A percentile compares a stretch with the other conserved stretches of the same genome.
Conservation (phyloP, 1,140 invertebrate species). For the Tetranychus urticae region DNA sequence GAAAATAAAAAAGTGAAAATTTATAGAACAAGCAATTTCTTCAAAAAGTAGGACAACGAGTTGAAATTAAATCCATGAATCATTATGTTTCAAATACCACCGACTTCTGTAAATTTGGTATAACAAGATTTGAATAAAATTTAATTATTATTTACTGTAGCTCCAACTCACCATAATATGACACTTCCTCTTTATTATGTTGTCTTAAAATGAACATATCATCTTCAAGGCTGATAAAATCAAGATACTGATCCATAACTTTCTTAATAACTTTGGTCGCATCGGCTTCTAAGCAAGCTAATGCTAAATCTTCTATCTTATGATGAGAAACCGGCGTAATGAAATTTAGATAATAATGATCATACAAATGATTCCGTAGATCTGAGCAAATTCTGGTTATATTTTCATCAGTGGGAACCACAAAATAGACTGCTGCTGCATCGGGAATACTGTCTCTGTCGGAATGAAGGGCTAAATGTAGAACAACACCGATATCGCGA, state of each 20-base stretch:
- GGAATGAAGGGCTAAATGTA: constrained; percentile 87
- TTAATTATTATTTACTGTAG: not conserved
- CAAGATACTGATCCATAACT: constrained; percentile 90
- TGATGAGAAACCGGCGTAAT: constrained; percentile 82
- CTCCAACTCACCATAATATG: constrained; percentile 54
- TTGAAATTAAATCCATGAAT: not conserved
- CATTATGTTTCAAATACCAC: too few species aligned
- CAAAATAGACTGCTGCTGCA: constrained; percentile 95
- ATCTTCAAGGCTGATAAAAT: constrained; percentile 95
- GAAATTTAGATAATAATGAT: constrained; percentile 90
- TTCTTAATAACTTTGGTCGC: constrained; percentile 74
- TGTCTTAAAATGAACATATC: constrained; percentile 85
- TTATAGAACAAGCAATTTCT: too few species aligned
- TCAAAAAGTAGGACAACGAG: not conserved
- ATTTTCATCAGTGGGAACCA: constrained; percentile 90
- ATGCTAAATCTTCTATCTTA: constrained; percentile 83
- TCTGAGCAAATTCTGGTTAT: constrained; percentile 68
- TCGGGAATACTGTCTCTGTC: constrained; percentile 88
- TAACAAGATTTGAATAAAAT: too few species aligned
- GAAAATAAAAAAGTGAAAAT: not conserved
- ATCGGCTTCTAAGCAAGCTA: constrained; percentile 62
- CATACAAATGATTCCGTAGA: constrained; percentile 71
- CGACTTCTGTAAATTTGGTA: too few species aligned
- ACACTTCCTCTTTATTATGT: constrained; percentile 65
- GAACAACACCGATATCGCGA: constrained; percentile 78